Conservation (phyloP, 2,888 invertebrate species). For the Brenthis daphne region DNA sequence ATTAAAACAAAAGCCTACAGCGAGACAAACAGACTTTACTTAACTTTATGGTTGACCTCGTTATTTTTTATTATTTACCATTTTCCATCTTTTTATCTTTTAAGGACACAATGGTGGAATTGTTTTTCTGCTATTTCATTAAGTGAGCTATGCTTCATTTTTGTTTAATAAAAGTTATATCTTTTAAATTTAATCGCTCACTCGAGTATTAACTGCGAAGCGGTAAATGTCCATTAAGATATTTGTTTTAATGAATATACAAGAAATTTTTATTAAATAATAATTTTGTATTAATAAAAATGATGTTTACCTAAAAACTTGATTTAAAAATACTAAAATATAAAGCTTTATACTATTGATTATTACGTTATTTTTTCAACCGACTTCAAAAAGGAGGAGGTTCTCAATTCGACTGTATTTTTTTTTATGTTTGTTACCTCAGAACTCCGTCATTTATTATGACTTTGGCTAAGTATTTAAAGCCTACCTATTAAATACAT, state of each 20-base stretch:
- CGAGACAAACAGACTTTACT: constrained; percentile 34
- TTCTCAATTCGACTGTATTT: too few relatives aligned
- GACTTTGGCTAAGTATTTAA: too few relatives aligned
- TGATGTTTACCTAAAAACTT: too few relatives aligned
- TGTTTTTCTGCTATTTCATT: constrained; percentile 19
- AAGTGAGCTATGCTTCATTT: constrained; percentile 1
- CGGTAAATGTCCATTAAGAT: constrained; percentile 2
- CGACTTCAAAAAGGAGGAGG: too few relatives aligned
- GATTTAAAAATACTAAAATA: too few relatives aligned
- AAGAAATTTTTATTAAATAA: background rate
- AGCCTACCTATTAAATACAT: too few relatives aligned
- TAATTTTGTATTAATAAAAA: too few relatives aligned
- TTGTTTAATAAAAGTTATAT: constrained; percentile 11
- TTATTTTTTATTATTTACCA: constrained; percentile 35
- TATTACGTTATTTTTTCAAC: too few relatives aligned
- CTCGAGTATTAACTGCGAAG: background rate
- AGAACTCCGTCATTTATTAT: too few relatives aligned
- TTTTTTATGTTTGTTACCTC: too few relatives aligned
- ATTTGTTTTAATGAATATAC: background rate
- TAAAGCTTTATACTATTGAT: too few relatives aligned
- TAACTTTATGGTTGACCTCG: constrained; percentile 36
- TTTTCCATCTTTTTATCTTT: constrained; percentile 25
- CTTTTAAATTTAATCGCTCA: constrained; percentile 10
- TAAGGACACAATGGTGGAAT: constrained; percentile 23
- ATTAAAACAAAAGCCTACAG: constrained; percentile 35